These are phyloP conservation scores for Gastrophryne carolinensis DNA, from an alignment of 2,797 vertebrate species.

Conservation along the genomic window DNA sequence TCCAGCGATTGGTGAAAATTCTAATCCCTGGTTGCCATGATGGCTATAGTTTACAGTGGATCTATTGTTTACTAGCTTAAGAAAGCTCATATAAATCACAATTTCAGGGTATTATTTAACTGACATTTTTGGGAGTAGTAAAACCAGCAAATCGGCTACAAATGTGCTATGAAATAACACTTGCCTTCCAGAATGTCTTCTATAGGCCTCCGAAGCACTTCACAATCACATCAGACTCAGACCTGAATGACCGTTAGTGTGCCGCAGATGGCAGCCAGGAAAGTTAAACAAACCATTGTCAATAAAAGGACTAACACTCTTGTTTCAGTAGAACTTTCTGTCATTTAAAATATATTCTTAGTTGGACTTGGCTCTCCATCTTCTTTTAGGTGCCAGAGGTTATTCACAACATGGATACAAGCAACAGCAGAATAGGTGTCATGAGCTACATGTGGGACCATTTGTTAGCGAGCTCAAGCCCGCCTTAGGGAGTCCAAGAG, in stretches of 20 bases:
- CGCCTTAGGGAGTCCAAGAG: conserved; percentile 43
- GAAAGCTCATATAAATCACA: too few relatives aligned
- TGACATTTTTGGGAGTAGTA: neutral
- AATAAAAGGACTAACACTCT: conserved; percentile 13
- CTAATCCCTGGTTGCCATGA: too few relatives aligned
- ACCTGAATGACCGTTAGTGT: neutral
- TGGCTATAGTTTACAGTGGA: too few relatives aligned
- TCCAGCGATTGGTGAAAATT: too few relatives aligned
- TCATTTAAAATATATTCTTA: conserved; percentile 48
- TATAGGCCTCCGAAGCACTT: neutral
- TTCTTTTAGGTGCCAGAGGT: neutral
- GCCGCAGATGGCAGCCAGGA: conserved; percentile 23
- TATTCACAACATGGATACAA: conserved; percentile 21
- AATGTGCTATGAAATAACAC: neutral
- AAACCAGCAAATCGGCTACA: neutral
- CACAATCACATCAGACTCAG: neutral
- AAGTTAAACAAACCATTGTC: conserved; percentile 34
- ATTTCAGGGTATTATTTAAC: too few relatives aligned
- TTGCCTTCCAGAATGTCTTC: neutral
- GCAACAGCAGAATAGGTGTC: conserved; percentile 53
- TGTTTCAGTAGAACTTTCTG: conserved; percentile 36
- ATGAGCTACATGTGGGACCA: conserved; percentile 44
- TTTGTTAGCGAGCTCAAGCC: conserved; percentile 60
- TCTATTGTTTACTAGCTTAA: too few relatives aligned
- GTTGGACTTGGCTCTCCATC: conserved; percentile 24